Evolutionary conservation across 2,797 vertebrate species (phyloP).

Genomic region (Halcyon smyrnensis): DNA sequence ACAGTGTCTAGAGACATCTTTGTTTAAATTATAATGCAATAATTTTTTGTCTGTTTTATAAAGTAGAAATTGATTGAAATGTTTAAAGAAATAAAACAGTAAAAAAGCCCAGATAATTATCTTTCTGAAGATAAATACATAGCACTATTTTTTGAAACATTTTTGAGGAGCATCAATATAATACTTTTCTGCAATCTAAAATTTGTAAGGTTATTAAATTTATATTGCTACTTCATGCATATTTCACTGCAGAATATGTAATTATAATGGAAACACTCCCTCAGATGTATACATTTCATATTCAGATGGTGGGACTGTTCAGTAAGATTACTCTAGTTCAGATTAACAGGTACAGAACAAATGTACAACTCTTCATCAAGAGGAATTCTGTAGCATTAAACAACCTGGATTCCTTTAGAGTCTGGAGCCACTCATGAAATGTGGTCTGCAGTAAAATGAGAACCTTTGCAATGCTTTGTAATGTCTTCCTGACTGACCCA

Average conservation of each 20-base stretch:
- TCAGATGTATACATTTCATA: not conserved
- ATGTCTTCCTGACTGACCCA: not conserved
- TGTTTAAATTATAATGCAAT: not conserved
- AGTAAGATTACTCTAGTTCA: not conserved
- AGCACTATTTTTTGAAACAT: not conserved
- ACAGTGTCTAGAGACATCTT: not conserved
- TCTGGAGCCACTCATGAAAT: fast-evolving
- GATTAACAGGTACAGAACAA: not conserved
- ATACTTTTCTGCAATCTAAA: not conserved
- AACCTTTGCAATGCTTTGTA: not conserved
- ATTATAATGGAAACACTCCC: not conserved
- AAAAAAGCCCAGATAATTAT: not conserved
- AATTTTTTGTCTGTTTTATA: not conserved
- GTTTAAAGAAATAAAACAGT: not conserved
- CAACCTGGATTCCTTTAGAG: not conserved
- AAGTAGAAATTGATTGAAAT: not conserved
- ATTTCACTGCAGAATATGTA: not conserved
- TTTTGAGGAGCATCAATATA: not conserved
- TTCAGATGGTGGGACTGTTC: not conserved
- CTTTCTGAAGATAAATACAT: not conserved
- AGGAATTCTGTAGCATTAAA: not conserved
- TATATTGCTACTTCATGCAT: not conserved
- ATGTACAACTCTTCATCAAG: not conserved
- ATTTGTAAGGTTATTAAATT: not conserved
- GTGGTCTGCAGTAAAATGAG: not conserved